Conservation (phyloP, 2,113 vertebrate genomes). For the Tragelaphus strepsiceros region DNA sequence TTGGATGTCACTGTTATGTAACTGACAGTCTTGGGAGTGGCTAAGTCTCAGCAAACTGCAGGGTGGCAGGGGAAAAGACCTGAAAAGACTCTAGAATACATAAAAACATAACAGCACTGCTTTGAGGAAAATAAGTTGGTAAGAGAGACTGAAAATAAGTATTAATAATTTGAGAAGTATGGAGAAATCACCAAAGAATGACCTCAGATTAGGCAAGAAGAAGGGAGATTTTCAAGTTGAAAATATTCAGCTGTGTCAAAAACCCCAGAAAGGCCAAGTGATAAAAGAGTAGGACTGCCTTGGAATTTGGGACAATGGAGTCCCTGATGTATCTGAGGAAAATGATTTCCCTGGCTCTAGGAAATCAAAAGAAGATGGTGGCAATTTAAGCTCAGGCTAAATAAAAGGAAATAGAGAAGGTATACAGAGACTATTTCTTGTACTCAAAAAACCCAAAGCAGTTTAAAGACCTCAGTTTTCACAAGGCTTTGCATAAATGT, state of each 20-base stretch:
- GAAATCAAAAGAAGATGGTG: not conserved
- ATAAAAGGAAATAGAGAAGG: not conserved
- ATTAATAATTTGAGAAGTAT: not conserved
- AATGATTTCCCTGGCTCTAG: not conserved
- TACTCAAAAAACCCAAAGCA: not conserved
- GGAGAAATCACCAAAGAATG: not conserved
- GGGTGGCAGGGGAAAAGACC: not conserved
- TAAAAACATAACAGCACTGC: not conserved
- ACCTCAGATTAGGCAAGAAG: not conserved
- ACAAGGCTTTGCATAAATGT: not conserved
- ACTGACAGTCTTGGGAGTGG: accelerated
- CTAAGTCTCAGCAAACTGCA: not conserved
- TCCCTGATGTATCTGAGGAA: not conserved
- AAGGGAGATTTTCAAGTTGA: not conserved
- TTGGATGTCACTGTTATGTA: not conserved
- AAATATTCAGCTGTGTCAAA: not conserved
- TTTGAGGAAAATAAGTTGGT: not conserved
- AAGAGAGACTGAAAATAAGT: not conserved
- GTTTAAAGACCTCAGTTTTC: not conserved
- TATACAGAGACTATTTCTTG: not conserved
- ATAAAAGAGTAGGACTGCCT: not conserved
- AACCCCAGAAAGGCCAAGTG: not conserved
- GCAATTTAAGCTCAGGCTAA: not conserved
- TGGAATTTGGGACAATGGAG: not conserved
- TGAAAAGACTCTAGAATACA: not conserved